Base-by-base conservation (phyloP, 2,113 vertebrate genomes). In the Callionymus lyra region DNA sequence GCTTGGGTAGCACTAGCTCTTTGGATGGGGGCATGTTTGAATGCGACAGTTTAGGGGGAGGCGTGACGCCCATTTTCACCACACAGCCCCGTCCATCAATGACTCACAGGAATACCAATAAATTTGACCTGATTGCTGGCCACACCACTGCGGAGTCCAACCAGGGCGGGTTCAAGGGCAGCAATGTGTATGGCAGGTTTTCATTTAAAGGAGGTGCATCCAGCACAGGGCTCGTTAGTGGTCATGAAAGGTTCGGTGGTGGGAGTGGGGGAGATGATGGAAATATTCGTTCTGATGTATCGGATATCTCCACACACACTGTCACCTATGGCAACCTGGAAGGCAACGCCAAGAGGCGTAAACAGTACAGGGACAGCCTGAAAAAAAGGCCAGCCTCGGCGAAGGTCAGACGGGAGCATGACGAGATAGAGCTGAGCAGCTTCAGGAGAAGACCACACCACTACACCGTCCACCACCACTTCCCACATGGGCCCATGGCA, bases 271-370 rank as follows among this genome's bases (percentile, higher is more conserved):
- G 88, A 53, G 93, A 94, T 0, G 95, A 97, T 0, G 93, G 93
- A 65, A 76, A 95, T 81, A 91, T 98, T 67, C 90, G 94, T 52
- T 97, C 93, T 0, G 94, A 97, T 0, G 92, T 92, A 35, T 99
- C 95, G 0, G 95, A 99, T 80, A 99, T 99, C 78, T 98, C 95
- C 53, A 96, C 95, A 9, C 94, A 99, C 80, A 99, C 95, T 0
- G 94, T 99, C 68, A 99, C 95, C 72, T 99, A 98, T 0, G 95
- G 95, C 39, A 99, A 99, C 83, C 90, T 98, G 0, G 94, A 97
- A 65, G 95, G 95, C 74, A 98, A 95, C 0, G 88, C 88, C 0
- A 94, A 94, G 69, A 70, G 91, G 38, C 82, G 94, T 41, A 94
- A 95, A 77, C 95, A 98, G 75, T 99, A 95, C 74, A 91, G 94